Evolutionary conservation across 30 jellyfish, hydroid and myxozoan genomes (phyloP).

Genomic region (Haliclystus octoradiatus): DNA sequence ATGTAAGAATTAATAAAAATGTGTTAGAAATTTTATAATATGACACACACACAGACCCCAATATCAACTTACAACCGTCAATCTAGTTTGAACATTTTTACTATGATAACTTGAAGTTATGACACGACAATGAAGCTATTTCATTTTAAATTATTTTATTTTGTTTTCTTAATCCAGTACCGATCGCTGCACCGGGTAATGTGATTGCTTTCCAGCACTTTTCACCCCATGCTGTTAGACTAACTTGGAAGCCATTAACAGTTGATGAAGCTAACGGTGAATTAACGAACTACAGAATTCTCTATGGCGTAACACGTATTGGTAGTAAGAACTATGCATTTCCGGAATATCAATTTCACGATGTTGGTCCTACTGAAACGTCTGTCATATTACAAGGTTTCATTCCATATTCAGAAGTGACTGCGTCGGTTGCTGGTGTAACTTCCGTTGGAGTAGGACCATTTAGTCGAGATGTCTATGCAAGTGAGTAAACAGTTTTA

Average conservation of each 20-base stretch:
- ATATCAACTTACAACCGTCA: too few species aligned
- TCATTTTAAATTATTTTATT: too few species aligned
- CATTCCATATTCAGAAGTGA: conserved; percentile 9
- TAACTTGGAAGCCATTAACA: neutral
- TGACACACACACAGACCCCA: too few species aligned
- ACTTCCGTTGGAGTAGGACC: conserved; percentile 55
- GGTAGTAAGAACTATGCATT: neutral
- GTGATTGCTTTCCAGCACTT: neutral
- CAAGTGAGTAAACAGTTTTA: too few species aligned
- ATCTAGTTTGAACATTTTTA: too few species aligned
- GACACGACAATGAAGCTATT: too few species aligned
- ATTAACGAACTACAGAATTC: conserved; percentile 10
- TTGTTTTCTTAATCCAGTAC: too few species aligned
- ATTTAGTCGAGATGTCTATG: neutral
- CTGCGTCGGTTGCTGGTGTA: conserved; percentile 9
- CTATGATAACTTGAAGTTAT: too few species aligned
- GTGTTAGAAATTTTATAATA: too few species aligned
- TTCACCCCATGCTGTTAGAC: neutral
- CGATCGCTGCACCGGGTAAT: neutral
- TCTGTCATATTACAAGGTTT: conserved; percentile 7
- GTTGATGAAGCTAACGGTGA: neutral
- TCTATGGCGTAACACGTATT: conserved; percentile 1
- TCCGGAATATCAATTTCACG: neutral
- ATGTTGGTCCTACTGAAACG: neutral
- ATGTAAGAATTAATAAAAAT: too few species aligned